Percentiles rank a stretch among this genome's conserved stretches.
These are phyloP conservation scores for Varanus komodoensis DNA, from an alignment of 2,113 vertebrate genomes.

Conservation along the genomic window DNA sequence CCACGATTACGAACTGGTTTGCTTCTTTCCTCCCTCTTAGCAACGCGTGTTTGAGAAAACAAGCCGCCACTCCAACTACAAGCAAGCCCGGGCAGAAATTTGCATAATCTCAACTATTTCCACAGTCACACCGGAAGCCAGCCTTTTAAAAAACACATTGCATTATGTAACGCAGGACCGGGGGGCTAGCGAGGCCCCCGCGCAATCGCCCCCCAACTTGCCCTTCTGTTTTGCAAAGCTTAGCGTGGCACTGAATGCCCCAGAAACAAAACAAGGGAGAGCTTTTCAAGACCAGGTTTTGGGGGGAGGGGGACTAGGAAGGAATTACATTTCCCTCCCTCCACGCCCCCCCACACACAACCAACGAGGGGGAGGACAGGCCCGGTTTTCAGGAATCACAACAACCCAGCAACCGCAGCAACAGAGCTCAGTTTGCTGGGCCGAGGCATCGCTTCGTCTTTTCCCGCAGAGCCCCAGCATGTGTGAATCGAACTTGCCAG, in stretches of 20 bases:
- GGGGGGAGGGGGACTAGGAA: not conserved
- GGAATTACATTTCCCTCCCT: not conserved
- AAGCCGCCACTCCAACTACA: not conserved
- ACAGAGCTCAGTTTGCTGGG: not conserved
- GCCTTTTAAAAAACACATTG: conserved; percentile 61
- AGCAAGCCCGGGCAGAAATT: conserved; percentile 40
- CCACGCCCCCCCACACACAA: not conserved
- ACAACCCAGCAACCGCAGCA: not conserved
- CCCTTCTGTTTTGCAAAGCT: too few relatives aligned
- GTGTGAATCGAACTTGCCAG: not conserved
- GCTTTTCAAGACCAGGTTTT: too few relatives aligned
- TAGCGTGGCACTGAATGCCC: not conserved
- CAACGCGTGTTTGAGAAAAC: not conserved
- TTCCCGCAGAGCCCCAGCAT: not conserved
- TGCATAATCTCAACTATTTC: conserved; percentile 69
- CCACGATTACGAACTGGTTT: not conserved
- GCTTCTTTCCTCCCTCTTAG: too few relatives aligned
- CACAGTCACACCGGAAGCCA: conserved; percentile 74
- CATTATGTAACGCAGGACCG: conserved; percentile 66
- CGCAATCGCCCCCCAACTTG: not conserved
- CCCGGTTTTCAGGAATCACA: not conserved
- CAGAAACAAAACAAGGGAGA: not conserved
- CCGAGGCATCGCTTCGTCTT: not conserved
- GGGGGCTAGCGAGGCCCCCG: not conserved
- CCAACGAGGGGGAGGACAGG: conserved; percentile 34